Conservation (phyloP, 2,888 invertebrate species). For the Amphipoea lucens region DNA sequence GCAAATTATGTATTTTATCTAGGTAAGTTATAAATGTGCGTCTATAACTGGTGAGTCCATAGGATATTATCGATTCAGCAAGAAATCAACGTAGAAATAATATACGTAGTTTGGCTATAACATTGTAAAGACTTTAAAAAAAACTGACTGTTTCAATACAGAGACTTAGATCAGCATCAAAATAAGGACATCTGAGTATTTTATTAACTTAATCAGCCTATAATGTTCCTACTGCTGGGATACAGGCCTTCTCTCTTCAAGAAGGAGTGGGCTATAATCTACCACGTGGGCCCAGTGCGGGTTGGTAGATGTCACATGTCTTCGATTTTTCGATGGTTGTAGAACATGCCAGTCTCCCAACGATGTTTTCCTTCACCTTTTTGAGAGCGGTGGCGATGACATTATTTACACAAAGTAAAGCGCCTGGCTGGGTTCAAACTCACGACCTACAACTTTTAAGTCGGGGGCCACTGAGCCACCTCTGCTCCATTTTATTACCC, state of each 20-base stretch:
- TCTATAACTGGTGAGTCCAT: no score
- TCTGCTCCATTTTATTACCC: constrained; percentile 11
- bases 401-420: neutral
- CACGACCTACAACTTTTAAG: neutral
- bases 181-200: neutral
- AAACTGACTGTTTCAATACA: neutral
- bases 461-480: neutral
- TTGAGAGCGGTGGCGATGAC: neutral
- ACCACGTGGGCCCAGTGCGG: neutral
- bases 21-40: no score
- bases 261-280: neutral
- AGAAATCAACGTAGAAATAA: neutral
- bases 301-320: neutral
- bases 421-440: neutral
- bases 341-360: neutral
- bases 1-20: no score
- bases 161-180: neutral
- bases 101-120: neutral
- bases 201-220: no score
- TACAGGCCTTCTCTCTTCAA: neutral
- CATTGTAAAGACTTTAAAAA: neutral
- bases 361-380: neutral
- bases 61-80: no score
- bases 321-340: neutral
- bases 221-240: neutral